Percentiles rank a stretch among this genome's conserved stretches.
These are phyloP conservation scores for Apis cerana DNA, from an alignment of 1,140 invertebrate species.

Conservation along the genomic window DNA sequence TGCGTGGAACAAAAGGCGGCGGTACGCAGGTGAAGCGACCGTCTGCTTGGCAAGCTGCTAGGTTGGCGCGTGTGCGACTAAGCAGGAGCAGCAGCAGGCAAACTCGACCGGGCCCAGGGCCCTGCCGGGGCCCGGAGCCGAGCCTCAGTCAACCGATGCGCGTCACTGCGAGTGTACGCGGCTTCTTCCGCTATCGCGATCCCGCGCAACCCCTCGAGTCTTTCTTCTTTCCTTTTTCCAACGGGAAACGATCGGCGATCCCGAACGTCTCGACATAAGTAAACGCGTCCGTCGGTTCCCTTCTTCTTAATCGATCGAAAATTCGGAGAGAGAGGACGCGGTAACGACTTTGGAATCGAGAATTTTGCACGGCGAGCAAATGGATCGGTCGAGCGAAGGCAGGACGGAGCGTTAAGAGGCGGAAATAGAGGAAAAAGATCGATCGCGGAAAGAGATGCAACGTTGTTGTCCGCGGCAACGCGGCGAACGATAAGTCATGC, in stretches of 20 bases:
- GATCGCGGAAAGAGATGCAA: not conserved
- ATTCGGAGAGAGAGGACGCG: too few relatives aligned
- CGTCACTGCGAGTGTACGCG: slow-evolving; percentile 67
- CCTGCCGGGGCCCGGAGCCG: slow-evolving; percentile 52
- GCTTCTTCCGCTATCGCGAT: slow-evolving; percentile 17
- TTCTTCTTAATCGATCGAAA: too few relatives aligned
- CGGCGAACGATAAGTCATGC: slow-evolving; percentile 65
- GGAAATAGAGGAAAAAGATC: too few relatives aligned
- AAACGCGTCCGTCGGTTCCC: too few relatives aligned
- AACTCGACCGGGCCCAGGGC: slow-evolving; percentile 41
- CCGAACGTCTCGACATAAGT: too few relatives aligned
- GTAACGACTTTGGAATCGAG: too few relatives aligned
- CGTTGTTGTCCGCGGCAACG: slow-evolving; percentile 14
- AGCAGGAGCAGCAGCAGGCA: slow-evolving; percentile 24
- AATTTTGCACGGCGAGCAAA: too few relatives aligned
- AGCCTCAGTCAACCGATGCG: slow-evolving; percentile 75
- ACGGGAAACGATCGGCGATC: not conserved
- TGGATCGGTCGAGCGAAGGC: not conserved
- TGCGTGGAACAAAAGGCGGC: slow-evolving; percentile 56
- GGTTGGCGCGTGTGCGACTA: slow-evolving; percentile 51
- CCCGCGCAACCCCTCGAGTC: not conserved
- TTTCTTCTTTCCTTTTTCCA: not conserved
- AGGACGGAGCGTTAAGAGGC: too few relatives aligned
- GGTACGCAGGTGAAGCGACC: slow-evolving; percentile 65
- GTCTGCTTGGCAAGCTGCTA: slow-evolving; percentile 62